Conservation (phyloP, 2,888 invertebrate species). For the Fragum sueziense region DNA sequence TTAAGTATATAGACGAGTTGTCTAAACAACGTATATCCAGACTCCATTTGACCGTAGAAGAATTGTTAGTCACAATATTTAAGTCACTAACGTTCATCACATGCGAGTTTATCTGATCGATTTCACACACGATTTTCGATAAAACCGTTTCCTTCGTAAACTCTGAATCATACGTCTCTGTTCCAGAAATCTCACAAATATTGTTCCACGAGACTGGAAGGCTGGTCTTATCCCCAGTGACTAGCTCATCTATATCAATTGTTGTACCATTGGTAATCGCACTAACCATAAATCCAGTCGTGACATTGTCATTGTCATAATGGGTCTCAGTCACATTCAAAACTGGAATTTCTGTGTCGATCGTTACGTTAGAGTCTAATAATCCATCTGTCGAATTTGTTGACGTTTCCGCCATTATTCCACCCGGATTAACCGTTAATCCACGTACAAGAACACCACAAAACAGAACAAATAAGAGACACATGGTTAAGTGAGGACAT, state of each 20-base stretch:
- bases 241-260: not conserved
- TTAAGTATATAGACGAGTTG: conserved; percentile 52
- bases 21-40: conserved; percentile 51
- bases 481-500: not conserved
- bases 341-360: not conserved
- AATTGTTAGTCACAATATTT: conserved; percentile 4
- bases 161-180: conserved; percentile 37
- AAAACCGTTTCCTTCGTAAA: conserved; percentile 34
- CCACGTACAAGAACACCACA: not conserved
- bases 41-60: conserved; percentile 25
- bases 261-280: not conserved
- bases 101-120: conserved; percentile 29
- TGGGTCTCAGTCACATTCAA: not conserved
- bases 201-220: conserved; percentile 47
- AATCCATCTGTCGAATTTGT: not conserved
- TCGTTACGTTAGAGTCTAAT: too few species aligned
- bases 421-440: not conserved
- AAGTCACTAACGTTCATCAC: conserved; percentile 42
- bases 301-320: not conserved
- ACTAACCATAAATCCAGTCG: not conserved
- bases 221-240: not conserved
- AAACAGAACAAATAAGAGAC: not conserved
- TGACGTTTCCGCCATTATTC: not conserved
- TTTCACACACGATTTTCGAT: conserved; percentile 29
- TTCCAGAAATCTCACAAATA: conserved; percentile 39